A percentile compares a stretch with the other conserved stretches of the same genome.
Conservation (phyloP, 1,140 invertebrate genomes). For the Bombus sibiricus region DNA sequence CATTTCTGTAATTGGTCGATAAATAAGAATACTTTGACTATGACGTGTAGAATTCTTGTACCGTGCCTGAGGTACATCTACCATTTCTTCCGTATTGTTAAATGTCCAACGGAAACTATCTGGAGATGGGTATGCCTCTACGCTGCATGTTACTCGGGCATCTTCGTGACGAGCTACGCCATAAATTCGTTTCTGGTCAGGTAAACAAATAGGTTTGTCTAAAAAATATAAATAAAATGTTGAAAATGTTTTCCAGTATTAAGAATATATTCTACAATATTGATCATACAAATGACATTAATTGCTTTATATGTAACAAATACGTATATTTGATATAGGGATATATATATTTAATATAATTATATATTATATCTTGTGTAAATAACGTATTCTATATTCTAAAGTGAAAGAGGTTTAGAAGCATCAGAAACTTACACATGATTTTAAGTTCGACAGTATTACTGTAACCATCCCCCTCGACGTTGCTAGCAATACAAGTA, state of each 20-base stretch:
- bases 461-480: constrained; percentile 93
- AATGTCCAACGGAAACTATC: constrained; percentile 94
- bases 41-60: constrained; percentile 85
- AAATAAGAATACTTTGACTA: constrained; percentile 88
- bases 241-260: neutral
- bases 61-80: constrained; percentile 87
- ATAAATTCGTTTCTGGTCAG: constrained; percentile 90
- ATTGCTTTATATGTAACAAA: too few species aligned
- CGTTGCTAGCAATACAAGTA: constrained; percentile 93
- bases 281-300: neutral
- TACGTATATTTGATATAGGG: too few species aligned
- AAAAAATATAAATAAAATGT: constrained; percentile 63
- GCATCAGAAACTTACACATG: constrained; percentile 90
- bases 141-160: constrained; percentile 91
- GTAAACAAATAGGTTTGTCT: constrained; percentile 94
- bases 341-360: too few species aligned
- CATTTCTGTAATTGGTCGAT: constrained; percentile 89
- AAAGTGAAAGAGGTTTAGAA: neutral
- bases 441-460: constrained; percentile 91
- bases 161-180: constrained; percentile 93
- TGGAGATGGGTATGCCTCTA: constrained; percentile 92
- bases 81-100: constrained; percentile 92
- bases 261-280: too few species aligned
- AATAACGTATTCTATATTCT: too few species aligned
- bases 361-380: too few species aligned